Evolutionary conservation across 2,888 invertebrate species (phyloP), one percentile per base, ranked within the genome.

Genomic region (Ophion ventricosus): DNA sequence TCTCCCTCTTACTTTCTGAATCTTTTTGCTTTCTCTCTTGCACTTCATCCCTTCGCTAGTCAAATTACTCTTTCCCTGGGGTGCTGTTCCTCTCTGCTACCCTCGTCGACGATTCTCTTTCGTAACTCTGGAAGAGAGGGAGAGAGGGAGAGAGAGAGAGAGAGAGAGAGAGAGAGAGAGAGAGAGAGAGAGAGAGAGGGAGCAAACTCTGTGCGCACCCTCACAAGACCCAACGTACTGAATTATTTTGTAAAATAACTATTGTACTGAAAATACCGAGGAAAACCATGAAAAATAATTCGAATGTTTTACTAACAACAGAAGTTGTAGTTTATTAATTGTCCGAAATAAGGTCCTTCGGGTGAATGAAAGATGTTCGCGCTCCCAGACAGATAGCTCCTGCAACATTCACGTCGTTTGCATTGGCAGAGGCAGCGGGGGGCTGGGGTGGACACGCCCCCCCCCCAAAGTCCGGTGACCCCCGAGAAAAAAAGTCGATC

Each of bases 61-160:
- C 43, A 26, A 59, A 59, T 29, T 61, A 11, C 56, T 59, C 17
- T 26, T 43, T 43, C 61, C 61, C 61, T 11, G 26, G 43, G 26
- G 43, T 49, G 40, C 25, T 10, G 26, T 73, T 26, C 43, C 43
- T 61, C 40, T 61, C 10, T 25, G 43, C 26, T n/a, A 61, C 43
- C 73, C 57, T 73, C 20, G 73, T 57, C 23, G 59, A 17, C 23
- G 59, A 17, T 43, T 73, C n/a, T 43, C 43, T 40, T 26, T 49
- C 26, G 26, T 49, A n/a, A 7, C 25, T 43, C 43, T 26, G 10
- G 1, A 26, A 73, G 61, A 40, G 43, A 4, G 29, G 26, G 20
- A 14, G 8, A 1, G 1, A 17, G 14, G 20, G 57, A 23, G 56
- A 23, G 14, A 35, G 17, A 54, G 26, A 26, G 54, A 54, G 23